Evolutionary conservation across 2,797 vertebrate species (phyloP), one percentile per base, ranked within the genome.

Genomic region (Dryobates pubescens): DNA sequence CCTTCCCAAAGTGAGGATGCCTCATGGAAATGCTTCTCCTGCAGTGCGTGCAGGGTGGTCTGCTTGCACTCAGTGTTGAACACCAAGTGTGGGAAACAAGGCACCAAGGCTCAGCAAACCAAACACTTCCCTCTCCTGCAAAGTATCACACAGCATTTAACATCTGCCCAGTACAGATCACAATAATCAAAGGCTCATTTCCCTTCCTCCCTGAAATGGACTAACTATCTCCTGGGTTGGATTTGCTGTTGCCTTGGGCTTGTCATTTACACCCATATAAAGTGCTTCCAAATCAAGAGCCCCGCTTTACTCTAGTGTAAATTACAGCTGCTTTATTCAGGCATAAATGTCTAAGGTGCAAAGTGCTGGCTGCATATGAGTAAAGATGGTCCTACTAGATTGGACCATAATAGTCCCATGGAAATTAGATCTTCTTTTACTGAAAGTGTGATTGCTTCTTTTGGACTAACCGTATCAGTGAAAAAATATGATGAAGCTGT

Each of bases 261-360:
- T 89, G 84, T 85, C 92, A 89, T 93, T 89, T 82, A 80, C 68
- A 85, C 76, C 56, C 73, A 26, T 59, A 61, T 47, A 87, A 94
- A 94, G 79, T 59, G 69, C 73, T 94, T 69, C 90, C 90, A 74
- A 79, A 89, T 74, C 78, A 92, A 90, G 90, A 85, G 67, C 43
- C 47, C 53, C 45, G 47, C 69, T 90, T 78, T 75, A 34, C 78
- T 80, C 79, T 67, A 69, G 86, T 87, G 89, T 41, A 85, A 93
- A 92, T 85, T 84, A 85, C 75, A 53, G 53, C 72, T 83, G 74
- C 75, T 94, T 94, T 78, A 54, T 64, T 87, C 43, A 63, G 84
- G 67, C 75, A 43, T 59, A 90, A 94, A 89, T 36, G 65, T 20
- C 79, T 80, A 75, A 89, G 70, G 79, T 89, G 79, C 78, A 92